Evolutionary conservation across 1,140 invertebrate genomes (phyloP).

Genomic region (Tetramorium simillimum): DNA sequence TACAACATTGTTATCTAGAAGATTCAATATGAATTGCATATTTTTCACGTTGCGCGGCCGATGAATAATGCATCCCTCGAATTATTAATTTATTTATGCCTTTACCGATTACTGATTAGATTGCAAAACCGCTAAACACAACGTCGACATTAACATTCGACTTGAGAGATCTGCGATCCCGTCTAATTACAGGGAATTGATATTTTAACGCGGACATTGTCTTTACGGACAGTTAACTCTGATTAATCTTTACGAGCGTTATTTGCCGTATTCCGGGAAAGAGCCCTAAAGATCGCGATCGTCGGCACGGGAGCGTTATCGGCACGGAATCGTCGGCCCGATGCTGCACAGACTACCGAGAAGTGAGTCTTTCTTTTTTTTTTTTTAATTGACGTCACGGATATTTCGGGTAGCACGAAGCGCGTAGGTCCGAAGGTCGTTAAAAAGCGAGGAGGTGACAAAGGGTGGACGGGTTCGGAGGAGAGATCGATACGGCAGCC

Average conservation of each 20-base stretch:
- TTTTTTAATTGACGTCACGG: not conserved
- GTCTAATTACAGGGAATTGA: not conserved
- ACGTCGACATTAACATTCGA: not conserved
- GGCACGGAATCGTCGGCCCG: not conserved
- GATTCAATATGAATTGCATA: not conserved
- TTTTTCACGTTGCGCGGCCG: not conserved
- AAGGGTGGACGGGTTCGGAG: not conserved
- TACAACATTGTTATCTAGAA: not conserved
- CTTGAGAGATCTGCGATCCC: not conserved
- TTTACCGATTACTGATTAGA: not conserved
- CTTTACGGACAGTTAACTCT: not conserved
- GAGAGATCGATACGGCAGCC: conserved; percentile 61
- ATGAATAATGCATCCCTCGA: not conserved
- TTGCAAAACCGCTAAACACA: not conserved
- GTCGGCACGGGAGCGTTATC: conserved; percentile 1
- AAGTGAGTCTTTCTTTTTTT: not conserved
- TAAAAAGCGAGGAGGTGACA: conserved; percentile 8
- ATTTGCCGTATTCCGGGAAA: not conserved
- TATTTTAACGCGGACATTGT: not conserved
- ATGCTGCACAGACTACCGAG: not conserved
- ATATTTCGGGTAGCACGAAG: not conserved
- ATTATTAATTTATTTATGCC: not conserved
- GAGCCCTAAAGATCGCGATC: not conserved
- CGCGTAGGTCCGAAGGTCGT: not conserved
- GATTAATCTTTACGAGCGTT: not conserved